These are phyloP conservation scores for Scelioninae gen. 1 DNA, from an alignment of 2,888 invertebrate genomes.

Conservation along the genomic window DNA sequence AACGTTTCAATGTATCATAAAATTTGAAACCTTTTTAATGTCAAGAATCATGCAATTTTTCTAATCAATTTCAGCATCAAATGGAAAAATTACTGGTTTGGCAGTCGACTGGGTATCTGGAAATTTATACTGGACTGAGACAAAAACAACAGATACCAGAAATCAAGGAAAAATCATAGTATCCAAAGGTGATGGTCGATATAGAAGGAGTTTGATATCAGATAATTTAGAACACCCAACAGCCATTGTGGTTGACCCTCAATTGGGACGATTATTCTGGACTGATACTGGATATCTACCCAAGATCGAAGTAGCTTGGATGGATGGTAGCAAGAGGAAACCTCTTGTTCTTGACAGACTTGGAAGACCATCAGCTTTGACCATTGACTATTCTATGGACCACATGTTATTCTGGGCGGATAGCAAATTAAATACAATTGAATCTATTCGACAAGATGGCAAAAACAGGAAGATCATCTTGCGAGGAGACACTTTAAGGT, in stretches of 20 bases:
- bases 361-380: conserved; percentile 92
- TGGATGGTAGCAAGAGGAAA: conserved; percentile 96
- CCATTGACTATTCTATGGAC: conserved; percentile 95
- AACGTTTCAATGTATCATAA: too few relatives aligned
- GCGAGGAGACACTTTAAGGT: conserved; percentile 86
- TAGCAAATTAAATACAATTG: conserved; percentile 95
- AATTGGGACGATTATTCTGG: conserved; percentile 95
- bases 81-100: conserved; percentile 93
- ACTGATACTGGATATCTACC: conserved; percentile 95
- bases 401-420: conserved; percentile 98
- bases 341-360: conserved; percentile 92
- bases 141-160: conserved; percentile 88
- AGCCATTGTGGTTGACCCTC: conserved; percentile 94
- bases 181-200: conserved; percentile 94
- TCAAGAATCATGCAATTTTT: too few relatives aligned
- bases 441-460: conserved; percentile 93
- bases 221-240: conserved; percentile 94
- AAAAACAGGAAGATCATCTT: conserved; percentile 89
- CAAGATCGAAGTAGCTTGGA: conserved; percentile 97
- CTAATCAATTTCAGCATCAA: conserved; percentile 83
- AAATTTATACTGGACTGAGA: conserved; percentile 97
- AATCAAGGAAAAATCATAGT: conserved; percentile 92
- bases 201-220: conserved; percentile 91
- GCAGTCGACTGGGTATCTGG: conserved; percentile 97
- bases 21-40: too few relatives aligned